Evolutionary conservation across 2,113 vertebrate species (phyloP).

Genomic region (Leptobrachium leishanense): DNA sequence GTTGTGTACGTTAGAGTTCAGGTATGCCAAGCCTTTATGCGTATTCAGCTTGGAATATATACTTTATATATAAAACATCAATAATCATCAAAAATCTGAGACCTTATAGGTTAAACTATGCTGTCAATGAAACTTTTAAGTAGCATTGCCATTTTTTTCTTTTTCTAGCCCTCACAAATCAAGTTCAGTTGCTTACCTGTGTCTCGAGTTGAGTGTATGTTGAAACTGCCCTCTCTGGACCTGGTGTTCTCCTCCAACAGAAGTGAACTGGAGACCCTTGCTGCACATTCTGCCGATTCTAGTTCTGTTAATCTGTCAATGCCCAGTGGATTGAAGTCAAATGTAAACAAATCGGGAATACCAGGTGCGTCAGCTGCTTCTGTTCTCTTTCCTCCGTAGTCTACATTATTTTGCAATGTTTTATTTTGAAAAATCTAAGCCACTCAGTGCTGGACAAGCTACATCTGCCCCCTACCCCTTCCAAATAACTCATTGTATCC

Average conservation of each 20-base stretch:
- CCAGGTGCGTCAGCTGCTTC: constrained; percentile 66
- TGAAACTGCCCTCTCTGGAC: constrained; percentile 94
- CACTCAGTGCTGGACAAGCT: no score
- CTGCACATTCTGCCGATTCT: constrained; percentile 71
- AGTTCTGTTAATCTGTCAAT: constrained; percentile 58
- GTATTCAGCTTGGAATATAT: background rate
- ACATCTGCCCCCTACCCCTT: no score
- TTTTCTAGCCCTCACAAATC: constrained; percentile 90
- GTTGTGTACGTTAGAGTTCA: constrained; percentile 97
- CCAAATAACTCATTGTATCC: no score
- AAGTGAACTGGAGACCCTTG: constrained; percentile 86
- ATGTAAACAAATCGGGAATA: constrained; percentile 72
- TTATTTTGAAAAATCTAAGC: no score
- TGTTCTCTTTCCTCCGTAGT: no score
- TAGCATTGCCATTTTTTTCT: background rate
- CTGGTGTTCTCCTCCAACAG: constrained; percentile 97
- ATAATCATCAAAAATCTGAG: no score
- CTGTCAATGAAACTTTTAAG: background rate
- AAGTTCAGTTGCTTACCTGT: constrained; percentile 96
- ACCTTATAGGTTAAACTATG: no score
- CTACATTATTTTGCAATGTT: no score
- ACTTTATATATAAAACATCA: background rate
- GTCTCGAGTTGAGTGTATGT: constrained; percentile 96
- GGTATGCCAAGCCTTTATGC: constrained; percentile 64
- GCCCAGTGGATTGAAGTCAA: constrained; percentile 72